Base-by-base conservation (phyloP, 2,113 vertebrate genomes). In the Brachyhypopomus occidentalis region DNA sequence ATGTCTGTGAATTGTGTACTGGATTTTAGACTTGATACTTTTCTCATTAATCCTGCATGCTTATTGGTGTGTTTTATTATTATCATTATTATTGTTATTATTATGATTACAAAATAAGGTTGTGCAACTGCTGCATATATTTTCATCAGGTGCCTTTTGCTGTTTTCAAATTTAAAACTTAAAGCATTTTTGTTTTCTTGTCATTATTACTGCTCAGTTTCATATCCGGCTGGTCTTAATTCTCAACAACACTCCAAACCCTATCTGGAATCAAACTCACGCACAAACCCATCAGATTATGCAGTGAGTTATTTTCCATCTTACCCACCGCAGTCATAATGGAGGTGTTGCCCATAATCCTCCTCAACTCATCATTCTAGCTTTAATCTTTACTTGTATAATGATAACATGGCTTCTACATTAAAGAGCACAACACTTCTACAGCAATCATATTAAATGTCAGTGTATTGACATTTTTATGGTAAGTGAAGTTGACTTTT, bases 241-340 rank as follows among this genome's bases (percentile, higher is more conserved):
- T 59, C 19, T 56, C 11, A 56, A 56, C 55, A 12, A 5, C 11
- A 56, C 19, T 56, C 55, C 19, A 19, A 2, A 56, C 14, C 19
- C 3, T 56, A 2, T 19, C n/a, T n/a, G n/a, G 56, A 2, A 74
- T 66, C 36, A 27, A 78, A 73, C 59, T n/a, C 38, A 23, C 34
- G 25, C 17, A 30, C 23, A 62, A 38, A 19, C 59, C 9, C 34
- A 67, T 27, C 79, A 73, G 67, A 73, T 77, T 83, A 80, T 60
- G 19, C 67, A 77, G 27, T 36, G 74, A n/a, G 19, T 55, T 64
- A 66, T 59, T 58, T 36, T n/a, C 75, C 79, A 80, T 66, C 81
- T 77, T 77, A 71, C 67, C 45, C 38, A 9, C 72, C 52, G 4
- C 30, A 66, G 48, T 83, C 60, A 79, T 70, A 60, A 75, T 41